Percentiles rank a stretch among this genome's conserved stretches.
Conservation (phyloP, 1,140 invertebrate genomes). For the Cataglyphis hispanica region DNA sequence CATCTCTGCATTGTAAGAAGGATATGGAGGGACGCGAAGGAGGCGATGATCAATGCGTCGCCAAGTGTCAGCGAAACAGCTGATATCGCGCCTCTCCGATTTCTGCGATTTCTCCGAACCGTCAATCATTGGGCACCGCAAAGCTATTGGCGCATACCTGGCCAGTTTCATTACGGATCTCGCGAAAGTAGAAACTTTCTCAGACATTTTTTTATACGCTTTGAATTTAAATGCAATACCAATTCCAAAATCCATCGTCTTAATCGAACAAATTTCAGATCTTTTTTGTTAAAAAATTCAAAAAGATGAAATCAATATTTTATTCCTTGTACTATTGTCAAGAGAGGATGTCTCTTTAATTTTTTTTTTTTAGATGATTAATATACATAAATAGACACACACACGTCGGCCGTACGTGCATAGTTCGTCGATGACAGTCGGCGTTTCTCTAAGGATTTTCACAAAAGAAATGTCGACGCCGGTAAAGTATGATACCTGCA, state of each 20-base stretch:
- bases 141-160: slow-evolving; percentile 10
- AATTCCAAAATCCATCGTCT: neutral
- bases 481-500: slow-evolving; percentile 82
- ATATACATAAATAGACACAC: neutral
- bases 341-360: neutral
- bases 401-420: neutral
- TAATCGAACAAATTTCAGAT: neutral
- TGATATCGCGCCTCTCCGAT: slow-evolving; percentile 48
- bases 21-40: slow-evolving; percentile 58
- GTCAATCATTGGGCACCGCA: slow-evolving; percentile 28
- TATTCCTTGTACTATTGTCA: neutral
- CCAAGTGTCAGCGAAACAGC: slow-evolving; percentile 45
- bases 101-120: slow-evolving; percentile 60
- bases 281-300: too few species aligned
- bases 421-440: slow-evolving; percentile 33
- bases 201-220: slow-evolving; percentile 4
- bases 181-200: slow-evolving; percentile 59
- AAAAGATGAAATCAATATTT: neutral
- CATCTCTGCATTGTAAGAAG: neutral
- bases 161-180: slow-evolving; percentile 40
- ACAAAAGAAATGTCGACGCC: slow-evolving; percentile 79
- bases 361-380: neutral
- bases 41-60: slow-evolving; percentile 60
- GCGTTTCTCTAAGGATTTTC: slow-evolving; percentile 64
- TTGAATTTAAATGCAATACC: slow-evolving; percentile 5